A percentile compares a stretch with the other conserved stretches of the same genome.
Conservation (phyloP, 2,888 invertebrate genomes). For the Phlogophora meticulosa region DNA sequence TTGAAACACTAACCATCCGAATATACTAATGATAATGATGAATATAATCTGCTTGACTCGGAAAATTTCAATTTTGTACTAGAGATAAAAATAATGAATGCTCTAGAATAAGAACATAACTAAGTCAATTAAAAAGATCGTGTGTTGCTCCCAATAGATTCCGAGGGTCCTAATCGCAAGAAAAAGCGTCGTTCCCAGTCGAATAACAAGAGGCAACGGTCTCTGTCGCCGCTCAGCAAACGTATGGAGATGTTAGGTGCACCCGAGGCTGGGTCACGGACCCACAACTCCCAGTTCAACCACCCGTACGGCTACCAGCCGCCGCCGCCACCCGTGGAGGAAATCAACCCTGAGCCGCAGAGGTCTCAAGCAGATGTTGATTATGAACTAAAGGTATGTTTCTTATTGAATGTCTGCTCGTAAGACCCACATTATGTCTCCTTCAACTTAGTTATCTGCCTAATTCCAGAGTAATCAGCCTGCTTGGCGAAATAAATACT, state of each 20-base stretch:
- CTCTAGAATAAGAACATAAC: not conserved
- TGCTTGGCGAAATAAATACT: too few species aligned
- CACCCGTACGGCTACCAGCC: slow-evolving; percentile 93
- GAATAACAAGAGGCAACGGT: slow-evolving; percentile 92
- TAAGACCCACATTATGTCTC: too few species aligned
- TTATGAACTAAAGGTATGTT: slow-evolving; percentile 92
- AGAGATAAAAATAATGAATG: slow-evolving; percentile 34
- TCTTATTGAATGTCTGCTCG: too few species aligned
- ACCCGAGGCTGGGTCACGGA: slow-evolving; percentile 83
- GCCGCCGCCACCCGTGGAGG: slow-evolving; percentile 88
- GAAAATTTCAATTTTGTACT: slow-evolving; percentile 13
- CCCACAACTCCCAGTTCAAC: slow-evolving; percentile 93
- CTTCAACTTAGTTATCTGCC: too few species aligned
- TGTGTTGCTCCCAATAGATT: slow-evolving; percentile 75
- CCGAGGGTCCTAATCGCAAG: slow-evolving; percentile 89
- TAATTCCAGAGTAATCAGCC: too few species aligned
- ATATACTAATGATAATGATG: not conserved
- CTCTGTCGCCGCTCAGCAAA: slow-evolving; percentile 95
- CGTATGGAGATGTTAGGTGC: slow-evolving; percentile 94
- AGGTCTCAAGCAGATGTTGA: slow-evolving; percentile 90
- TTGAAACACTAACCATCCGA: slow-evolving; percentile 11
- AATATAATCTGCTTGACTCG: slow-evolving; percentile 9
- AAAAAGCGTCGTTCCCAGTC: slow-evolving; percentile 92
- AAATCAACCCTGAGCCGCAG: slow-evolving; percentile 78
- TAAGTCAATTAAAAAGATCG: not conserved